Evolutionary conservation across 2,888 invertebrate genomes (phyloP).

Genomic region (Myopa testacea): DNA sequence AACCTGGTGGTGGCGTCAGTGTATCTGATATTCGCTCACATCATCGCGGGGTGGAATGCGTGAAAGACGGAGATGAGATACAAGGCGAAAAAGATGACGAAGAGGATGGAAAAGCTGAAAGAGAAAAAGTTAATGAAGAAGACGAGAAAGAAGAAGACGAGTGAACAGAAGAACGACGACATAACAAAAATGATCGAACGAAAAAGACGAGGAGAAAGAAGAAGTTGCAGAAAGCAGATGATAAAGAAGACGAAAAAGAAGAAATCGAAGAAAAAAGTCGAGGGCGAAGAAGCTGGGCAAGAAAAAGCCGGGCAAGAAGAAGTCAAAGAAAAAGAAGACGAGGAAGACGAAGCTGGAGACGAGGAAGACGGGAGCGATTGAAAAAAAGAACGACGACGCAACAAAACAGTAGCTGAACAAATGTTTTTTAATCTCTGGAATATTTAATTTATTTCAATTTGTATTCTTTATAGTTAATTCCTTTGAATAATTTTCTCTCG

Average conservation of each 20-base stretch:
- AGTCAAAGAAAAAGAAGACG: background rate
- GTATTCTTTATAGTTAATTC: no score
- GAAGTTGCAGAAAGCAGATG: background rate
- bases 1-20: conserved; percentile 75
- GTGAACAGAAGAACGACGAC: background rate
- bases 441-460: no score
- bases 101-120: background rate
- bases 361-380: no score
- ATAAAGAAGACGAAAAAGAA: background rate
- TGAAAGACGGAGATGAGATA: background rate
- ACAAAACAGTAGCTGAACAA: no score
- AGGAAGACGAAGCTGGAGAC: no score
- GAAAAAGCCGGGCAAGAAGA: background rate
- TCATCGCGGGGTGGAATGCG: conserved; percentile 55
- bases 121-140: background rate
- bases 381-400: no score
- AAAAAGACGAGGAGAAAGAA: background rate
- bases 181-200: background rate
- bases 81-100: background rate
- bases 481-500: no score
- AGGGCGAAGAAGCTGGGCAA: no score
- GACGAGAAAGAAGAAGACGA: background rate
- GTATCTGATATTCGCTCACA: conserved; percentile 79
- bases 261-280: background rate
- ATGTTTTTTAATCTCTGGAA: no score